phyloP scores from a whole-genome alignment of 2,797 vertebrate species.

The Silurus aristotelis region DNA sequence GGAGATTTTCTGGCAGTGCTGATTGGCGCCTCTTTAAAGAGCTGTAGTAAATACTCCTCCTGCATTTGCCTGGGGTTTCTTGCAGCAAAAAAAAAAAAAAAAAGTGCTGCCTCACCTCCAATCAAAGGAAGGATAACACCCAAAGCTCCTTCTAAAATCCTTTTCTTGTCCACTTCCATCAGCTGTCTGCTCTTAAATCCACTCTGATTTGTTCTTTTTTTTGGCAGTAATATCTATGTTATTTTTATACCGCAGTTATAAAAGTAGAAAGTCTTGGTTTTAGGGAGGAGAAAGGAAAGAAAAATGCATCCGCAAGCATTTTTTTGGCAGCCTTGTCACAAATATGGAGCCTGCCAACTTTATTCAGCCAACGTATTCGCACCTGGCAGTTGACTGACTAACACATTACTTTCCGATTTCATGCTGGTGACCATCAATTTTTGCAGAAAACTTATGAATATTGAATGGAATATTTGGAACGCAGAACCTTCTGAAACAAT shows the following conservation, averaged over 20 bases:
- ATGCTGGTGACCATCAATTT: neutral
- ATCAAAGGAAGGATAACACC: conserved; percentile 20
- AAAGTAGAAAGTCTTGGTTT: neutral
- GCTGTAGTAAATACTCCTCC: conserved; percentile 34
- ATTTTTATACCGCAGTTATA: neutral
- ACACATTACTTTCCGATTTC: conserved; percentile 17
- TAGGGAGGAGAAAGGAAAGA: neutral
- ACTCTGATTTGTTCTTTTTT: neutral
- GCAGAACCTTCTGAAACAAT: neutral
- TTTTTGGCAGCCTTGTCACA: neutral
- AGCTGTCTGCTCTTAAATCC: neutral
- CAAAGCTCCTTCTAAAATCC: conserved; percentile 25
- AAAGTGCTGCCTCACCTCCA: conserved; percentile 2
- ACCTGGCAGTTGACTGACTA: conserved; percentile 1
- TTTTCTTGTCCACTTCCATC: conserved; percentile 25
- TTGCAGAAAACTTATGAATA: neutral
- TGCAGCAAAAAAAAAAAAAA: conserved; percentile 2
- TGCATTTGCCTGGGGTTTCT: conserved; percentile 30
- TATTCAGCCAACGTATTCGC: neutral
- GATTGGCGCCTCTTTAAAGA: conserved; percentile 47
- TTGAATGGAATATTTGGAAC: neutral
- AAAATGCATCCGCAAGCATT: neutral
- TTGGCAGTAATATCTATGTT: neutral
- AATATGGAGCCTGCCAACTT: neutral
- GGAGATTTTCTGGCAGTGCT: conserved; percentile 65